These are phyloP conservation scores for Xenus cinereus DNA, from an alignment of 2,113 vertebrate genomes.

Conservation along the genomic window DNA sequence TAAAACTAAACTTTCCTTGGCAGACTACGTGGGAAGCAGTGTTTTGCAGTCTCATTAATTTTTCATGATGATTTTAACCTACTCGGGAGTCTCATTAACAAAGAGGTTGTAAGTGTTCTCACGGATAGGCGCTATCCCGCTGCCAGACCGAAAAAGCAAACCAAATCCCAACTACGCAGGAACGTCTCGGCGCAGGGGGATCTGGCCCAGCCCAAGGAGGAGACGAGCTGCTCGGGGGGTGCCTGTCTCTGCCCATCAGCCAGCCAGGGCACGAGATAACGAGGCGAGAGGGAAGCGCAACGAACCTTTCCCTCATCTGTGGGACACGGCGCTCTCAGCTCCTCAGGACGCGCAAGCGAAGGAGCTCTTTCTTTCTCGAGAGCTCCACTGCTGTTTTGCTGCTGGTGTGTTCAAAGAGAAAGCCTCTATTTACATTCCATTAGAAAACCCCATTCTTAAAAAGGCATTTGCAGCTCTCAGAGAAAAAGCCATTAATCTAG, in stretches of 20 bases:
- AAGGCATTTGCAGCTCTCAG: not conserved
- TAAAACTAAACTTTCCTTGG: slow-evolving; percentile 8
- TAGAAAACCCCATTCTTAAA: not conserved
- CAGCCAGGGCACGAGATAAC: not conserved
- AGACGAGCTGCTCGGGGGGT: not conserved
- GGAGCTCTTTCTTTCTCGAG: not conserved
- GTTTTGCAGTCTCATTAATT: slow-evolving; percentile 52
- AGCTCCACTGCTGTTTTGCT: not conserved
- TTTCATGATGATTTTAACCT: slow-evolving; percentile 47
- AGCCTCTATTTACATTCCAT: not conserved
- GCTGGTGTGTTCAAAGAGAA: not conserved
- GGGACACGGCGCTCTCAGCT: not conserved
- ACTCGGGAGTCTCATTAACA: slow-evolving; percentile 21
- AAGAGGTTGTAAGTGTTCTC: not conserved
- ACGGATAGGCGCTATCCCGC: not conserved
- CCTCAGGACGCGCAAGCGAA: not conserved
- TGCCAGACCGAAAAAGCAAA: not conserved
- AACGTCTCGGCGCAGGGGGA: not conserved
- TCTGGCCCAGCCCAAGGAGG: not conserved
- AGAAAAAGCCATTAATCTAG: not conserved
- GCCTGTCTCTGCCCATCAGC: not conserved
- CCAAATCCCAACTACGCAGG: not conserved
- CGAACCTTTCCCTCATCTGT: not conserved
- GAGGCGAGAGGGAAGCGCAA: not conserved
- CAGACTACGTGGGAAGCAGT: slow-evolving; percentile 39